phyloP scores from a whole-genome alignment of 2,797 vertebrate genomes.

The Masticophis lateralis region DNA sequence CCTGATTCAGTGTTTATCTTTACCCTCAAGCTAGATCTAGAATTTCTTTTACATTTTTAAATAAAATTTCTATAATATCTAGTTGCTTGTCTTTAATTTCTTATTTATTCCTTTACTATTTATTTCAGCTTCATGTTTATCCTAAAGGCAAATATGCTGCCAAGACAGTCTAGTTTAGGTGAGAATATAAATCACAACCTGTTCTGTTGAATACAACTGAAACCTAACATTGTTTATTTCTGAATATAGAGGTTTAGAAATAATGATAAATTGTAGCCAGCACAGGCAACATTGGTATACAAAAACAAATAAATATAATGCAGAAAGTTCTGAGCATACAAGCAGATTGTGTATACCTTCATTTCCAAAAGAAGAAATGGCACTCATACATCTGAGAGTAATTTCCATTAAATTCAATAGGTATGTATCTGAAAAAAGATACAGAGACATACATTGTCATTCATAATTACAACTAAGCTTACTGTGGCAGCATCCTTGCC shows the following conservation, averaged over 20 bases:
- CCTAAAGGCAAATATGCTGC: not conserved
- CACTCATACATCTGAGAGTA: not conserved
- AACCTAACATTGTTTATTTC: not conserved
- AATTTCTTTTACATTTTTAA: not conserved
- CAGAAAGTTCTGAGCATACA: not conserved
- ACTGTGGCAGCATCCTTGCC: not conserved
- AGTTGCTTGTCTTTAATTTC: not conserved
- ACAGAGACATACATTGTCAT: not conserved
- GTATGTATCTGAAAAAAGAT: not conserved
- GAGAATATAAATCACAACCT: not conserved
- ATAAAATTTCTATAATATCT: not conserved
- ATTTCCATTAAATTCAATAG: not conserved
- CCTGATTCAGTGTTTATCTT: not conserved
- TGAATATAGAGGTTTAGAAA: not conserved
- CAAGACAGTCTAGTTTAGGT: not conserved
- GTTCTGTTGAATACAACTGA: not conserved
- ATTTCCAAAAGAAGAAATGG: not conserved
- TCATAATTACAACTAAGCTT: not conserved
- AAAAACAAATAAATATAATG: not conserved
- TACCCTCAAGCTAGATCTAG: not conserved
- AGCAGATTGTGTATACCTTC: not conserved
- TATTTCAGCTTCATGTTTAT: not conserved
- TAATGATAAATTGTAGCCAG: not conserved
- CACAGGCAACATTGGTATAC: not conserved
- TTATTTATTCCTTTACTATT: not conserved